Evolutionary conservation across 2,888 invertebrate genomes (phyloP).

Genomic region (Eulithis prunata): DNA sequence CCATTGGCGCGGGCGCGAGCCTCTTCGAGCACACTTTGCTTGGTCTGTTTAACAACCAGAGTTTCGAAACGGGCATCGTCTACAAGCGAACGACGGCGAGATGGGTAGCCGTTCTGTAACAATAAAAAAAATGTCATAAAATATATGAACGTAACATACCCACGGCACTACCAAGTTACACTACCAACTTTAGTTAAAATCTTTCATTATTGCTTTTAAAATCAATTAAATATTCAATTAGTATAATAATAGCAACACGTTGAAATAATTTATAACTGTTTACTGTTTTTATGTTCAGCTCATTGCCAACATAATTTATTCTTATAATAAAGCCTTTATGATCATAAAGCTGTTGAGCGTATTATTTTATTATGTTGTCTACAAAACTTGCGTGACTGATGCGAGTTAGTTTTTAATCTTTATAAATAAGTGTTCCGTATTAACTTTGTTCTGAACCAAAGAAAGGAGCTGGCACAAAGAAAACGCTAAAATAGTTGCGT

Average conservation of each 20-base stretch:
- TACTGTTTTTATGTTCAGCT: conserved; percentile 6
- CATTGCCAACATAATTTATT: not conserved
- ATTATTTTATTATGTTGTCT: not conserved
- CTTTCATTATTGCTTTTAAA: not conserved
- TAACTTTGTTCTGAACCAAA: not conserved
- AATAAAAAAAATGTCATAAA: conserved; percentile 40
- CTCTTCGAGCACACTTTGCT: conserved; percentile 95
- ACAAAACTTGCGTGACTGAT: no score
- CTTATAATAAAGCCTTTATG: not conserved
- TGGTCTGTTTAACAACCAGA: conserved; percentile 96
- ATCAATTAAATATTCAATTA: not conserved
- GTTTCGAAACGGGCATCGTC: conserved; percentile 99
- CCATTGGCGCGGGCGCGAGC: conserved; percentile 95
- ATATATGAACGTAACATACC: not conserved
- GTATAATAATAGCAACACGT: not conserved
- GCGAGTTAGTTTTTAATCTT: not conserved
- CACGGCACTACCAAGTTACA: no score
- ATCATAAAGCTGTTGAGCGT: not conserved
- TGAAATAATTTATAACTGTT: conserved; percentile 1
- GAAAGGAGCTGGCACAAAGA: conserved; percentile 48
- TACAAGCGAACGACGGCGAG: conserved; percentile 96
- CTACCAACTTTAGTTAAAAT: no score
- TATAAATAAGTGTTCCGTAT: conserved; percentile 3
- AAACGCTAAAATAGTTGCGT: conserved; percentile 57
- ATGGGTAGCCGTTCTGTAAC: conserved; percentile 97